Evolutionary conservation across 2,113 vertebrate species (phyloP), one percentile per base, ranked within the genome.

Genomic region (Aramus guarauna): DNA sequence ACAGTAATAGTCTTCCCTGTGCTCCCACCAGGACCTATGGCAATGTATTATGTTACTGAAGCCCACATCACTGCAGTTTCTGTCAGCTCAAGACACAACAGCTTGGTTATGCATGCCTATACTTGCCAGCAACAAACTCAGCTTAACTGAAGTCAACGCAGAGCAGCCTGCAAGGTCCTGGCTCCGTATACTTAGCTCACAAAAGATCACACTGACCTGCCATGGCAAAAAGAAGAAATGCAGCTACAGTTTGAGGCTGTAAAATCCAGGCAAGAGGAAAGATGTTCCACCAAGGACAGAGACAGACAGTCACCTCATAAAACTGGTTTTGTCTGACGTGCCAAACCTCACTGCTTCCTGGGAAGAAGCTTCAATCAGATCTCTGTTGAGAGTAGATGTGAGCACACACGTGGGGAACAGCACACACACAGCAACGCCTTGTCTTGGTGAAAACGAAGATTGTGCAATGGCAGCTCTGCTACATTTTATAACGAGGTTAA

Each of bases 271-370:
- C 75, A 80, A 67, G 41, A 69, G 66, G 58, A 58, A 77, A 83
- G 81, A 90, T 74, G 60, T 88, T 88, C 89, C 76, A 83, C 56
- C 79, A 88, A 79, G 71, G 71, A 93, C 55, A 82, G 53, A 93
- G 55, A 83, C 66, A 80, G 62, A 32, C 62, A 68, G 88, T 66
- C 92, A 93, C 55, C 62, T 63, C 88, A 96, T 96, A 92, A 94
- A 95, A 93, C 50, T 73, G 67, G 12, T 3, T 69, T 56, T 59
- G 87, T 45, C n/a, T 90, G 88, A 94, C 85, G 21, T 30, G 84
- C 91, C 94, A 96, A 91, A 95, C 82, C 95, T 96, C 93, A 86
- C 20, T 71, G 88, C 85, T 93, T 83, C 90, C 88, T 74, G 88
- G 58, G 62, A 93, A 93, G 93, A 69, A 37, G 63, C 55, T 94